A percentile compares a stretch with the other conserved stretches of the same genome.
Conservation (phyloP, 2,888 invertebrate genomes). For the Strigamia transsilvanica region DNA sequence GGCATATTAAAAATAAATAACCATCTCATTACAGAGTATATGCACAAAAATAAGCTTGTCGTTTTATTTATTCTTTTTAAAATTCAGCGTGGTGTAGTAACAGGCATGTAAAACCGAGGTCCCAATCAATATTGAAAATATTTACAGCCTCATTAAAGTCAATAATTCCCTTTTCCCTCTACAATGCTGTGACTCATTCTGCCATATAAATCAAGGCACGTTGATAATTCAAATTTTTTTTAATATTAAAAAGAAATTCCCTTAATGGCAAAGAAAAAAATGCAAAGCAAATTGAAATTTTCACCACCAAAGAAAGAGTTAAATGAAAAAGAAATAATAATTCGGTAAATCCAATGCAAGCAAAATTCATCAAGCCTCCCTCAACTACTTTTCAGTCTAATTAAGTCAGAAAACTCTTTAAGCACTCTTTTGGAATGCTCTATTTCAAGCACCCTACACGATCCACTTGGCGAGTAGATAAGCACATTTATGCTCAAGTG, state of each 20-base stretch:
- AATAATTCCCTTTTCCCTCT: conserved; percentile 11
- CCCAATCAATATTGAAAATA: conserved; percentile 33
- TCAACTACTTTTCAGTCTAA: conserved; percentile 42
- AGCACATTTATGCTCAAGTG: conserved; percentile 39
- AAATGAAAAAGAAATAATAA: conserved; percentile 1
- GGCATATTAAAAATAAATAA: conserved; percentile 24
- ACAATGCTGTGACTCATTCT: conserved; percentile 1
- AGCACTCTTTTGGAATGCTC: conserved; percentile 44
- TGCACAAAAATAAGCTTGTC: background rate
- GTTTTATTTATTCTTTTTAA: background rate
- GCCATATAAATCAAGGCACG: conserved; percentile 32
- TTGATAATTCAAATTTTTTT: conserved; percentile 34
- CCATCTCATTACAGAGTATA: background rate
- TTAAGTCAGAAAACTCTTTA: conserved; percentile 42
- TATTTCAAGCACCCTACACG: conserved; percentile 44
- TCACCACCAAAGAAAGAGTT: background rate
- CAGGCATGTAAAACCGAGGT: background rate
- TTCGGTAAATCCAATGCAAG: conserved; percentile 21
- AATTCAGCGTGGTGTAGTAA: background rate
- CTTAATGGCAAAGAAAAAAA: conserved; percentile 6
- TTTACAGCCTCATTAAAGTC: conserved; percentile 42
- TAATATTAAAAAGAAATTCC: conserved; percentile 16
- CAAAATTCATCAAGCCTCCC: conserved; percentile 18
- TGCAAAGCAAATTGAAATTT: conserved; percentile 17
- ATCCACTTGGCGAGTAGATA: conserved; percentile 34